phyloP scores from a whole-genome alignment of 2,797 vertebrate genomes.

The Avahi laniger region DNA sequence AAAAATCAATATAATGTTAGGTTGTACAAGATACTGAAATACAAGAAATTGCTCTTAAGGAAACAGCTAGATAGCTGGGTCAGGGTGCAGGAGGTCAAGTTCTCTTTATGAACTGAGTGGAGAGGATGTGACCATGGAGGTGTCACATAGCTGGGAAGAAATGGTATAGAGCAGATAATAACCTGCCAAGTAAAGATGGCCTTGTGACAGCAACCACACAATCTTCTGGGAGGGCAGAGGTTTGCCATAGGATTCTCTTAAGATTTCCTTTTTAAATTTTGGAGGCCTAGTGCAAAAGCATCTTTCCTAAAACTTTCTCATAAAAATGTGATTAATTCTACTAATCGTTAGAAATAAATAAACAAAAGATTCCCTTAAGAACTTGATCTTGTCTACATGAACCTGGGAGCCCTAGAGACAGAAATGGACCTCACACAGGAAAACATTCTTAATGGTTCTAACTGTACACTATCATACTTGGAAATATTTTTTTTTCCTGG shows the following conservation, averaged over 20 bases:
- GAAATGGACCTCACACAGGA: background rate
- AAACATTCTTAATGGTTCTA: background rate
- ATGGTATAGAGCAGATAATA: background rate
- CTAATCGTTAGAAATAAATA: background rate
- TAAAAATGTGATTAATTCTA: background rate
- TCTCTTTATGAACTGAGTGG: conserved; percentile 12
- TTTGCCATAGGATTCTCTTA: background rate
- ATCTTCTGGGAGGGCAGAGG: background rate
- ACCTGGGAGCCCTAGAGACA: background rate
- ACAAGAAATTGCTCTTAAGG: conserved; percentile 53
- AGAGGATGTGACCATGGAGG: background rate
- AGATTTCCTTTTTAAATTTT: background rate
- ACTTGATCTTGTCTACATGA: background rate
- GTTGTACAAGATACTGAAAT: conserved; percentile 47
- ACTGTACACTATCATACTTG: background rate
- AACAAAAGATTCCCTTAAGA: background rate
- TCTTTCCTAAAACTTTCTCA: background rate
- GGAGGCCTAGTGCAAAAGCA: background rate
- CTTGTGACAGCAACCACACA: background rate
- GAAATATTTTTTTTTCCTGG: background rate
- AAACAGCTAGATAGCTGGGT: conserved; percentile 38
- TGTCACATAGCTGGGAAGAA: background rate
- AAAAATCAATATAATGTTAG: conserved; percentile 67
- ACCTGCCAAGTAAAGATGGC: background rate
- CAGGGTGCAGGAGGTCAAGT: conserved; percentile 7